These are phyloP conservation scores for Pimpla rufipes DNA, from an alignment of 2,888 invertebrate genomes.

Conservation along the genomic window DNA sequence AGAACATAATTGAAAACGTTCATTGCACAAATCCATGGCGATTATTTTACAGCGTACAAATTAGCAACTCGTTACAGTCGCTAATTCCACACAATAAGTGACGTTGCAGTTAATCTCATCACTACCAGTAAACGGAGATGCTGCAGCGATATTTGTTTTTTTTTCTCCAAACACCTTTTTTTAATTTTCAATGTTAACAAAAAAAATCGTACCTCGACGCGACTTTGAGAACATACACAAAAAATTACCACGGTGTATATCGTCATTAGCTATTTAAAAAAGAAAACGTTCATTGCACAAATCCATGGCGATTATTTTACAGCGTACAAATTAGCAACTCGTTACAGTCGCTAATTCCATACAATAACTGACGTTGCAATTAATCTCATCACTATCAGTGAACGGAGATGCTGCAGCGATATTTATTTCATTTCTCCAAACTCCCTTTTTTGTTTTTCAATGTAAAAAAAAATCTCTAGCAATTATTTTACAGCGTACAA, in stretches of 20 bases:
- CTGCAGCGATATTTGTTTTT: neutral
- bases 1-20: slow-evolving; percentile 28
- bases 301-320: slow-evolving; percentile 43
- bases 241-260: neutral
- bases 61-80: too few species aligned
- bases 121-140: too few species aligned
- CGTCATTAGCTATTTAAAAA: neutral
- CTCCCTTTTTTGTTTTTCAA: too few species aligned
- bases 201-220: neutral
- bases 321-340: slow-evolving; percentile 45
- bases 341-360: slow-evolving; percentile 10
- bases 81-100: too few species aligned
- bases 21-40: slow-evolving; percentile 35
- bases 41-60: too few species aligned
- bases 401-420: neutral
- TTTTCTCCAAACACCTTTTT: neutral
- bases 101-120: too few species aligned
- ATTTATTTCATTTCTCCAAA: neutral
- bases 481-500: too few species aligned
- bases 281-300: slow-evolving; percentile 33
- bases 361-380: neutral
- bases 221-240: slow-evolving; percentile 6
- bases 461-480: too few species aligned
- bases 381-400: neutral
- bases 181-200: too few species aligned